These are phyloP conservation scores for Drosophila aldrichi DNA, from an alignment of 2,888 invertebrate species.

Conservation along the genomic window DNA sequence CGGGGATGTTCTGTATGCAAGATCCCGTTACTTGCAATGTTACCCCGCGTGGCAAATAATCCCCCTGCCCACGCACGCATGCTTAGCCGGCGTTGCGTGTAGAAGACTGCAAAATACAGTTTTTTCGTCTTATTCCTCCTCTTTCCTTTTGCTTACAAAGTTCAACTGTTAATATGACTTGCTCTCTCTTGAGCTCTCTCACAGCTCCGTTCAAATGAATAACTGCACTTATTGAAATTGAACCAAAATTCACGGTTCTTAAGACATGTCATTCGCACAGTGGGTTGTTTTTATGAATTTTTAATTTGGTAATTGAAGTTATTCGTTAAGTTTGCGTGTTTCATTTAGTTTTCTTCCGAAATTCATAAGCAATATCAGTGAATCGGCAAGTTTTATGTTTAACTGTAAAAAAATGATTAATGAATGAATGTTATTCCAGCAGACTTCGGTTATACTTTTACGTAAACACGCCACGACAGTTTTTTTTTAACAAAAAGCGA, in stretches of 20 bases:
- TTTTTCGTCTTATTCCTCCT: neutral
- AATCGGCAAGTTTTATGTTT: conserved; percentile 14
- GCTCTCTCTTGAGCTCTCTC: neutral
- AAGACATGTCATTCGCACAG: neutral
- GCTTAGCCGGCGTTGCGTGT: conserved; percentile 27
- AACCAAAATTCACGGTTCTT: neutral
- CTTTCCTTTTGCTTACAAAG: conserved; percentile 5
- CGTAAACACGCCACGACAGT: conserved; percentile 20
- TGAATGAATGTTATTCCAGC: conserved; percentile 16
- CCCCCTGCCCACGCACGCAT: neutral
- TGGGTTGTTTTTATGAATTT: neutral
- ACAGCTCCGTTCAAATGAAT: neutral
- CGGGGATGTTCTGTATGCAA: conserved; percentile 6
- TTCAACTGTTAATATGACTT: neutral
- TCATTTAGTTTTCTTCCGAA: neutral
- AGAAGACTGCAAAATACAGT: conserved; percentile 1
- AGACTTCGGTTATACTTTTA: conserved; percentile 1
- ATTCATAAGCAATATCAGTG: conserved; percentile 12
- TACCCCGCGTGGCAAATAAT: neutral
- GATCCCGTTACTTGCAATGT: conserved; percentile 15
- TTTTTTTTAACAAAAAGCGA: conserved; percentile 1
- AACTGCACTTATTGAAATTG: conserved; percentile 2
- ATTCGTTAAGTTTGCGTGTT: neutral
- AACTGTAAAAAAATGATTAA: conserved; percentile 15
- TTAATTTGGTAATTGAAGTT: neutral